phyloP scores from a whole-genome alignment of 1,140 invertebrate species.

The Hyles vespertilio region DNA sequence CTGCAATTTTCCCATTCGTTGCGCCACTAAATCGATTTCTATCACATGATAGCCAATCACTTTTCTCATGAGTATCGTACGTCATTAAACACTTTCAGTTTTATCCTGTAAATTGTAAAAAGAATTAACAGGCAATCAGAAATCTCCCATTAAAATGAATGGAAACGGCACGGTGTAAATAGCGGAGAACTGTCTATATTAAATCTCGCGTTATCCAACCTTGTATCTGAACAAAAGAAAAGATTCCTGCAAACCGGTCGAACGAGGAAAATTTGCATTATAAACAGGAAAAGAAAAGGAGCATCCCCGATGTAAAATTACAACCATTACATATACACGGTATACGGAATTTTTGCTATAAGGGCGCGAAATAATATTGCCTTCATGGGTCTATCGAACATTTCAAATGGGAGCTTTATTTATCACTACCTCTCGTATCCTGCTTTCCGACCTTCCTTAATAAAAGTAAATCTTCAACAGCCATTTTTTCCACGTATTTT shows the following conservation, averaged over 20 bases:
- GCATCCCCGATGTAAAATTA: conserved; percentile 53
- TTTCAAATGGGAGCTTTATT: conserved; percentile 31
- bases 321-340: background rate
- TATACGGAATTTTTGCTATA: conserved; percentile 30
- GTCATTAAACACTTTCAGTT: background rate
- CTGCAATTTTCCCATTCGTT: background rate
- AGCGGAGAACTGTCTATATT: conserved; percentile 44
- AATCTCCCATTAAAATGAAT: conserved; percentile 37
- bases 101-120: background rate
- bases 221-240: conserved; percentile 51
- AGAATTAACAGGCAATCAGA: conserved; percentile 24
- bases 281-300: conserved; percentile 54
- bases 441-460: conserved; percentile 25
- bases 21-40: conserved; percentile 1
- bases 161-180: conserved; percentile 35
- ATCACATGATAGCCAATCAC: background rate
- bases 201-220: conserved; percentile 57
- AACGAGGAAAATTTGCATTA: conserved; percentile 64
- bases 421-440: conserved; percentile 32
- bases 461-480: conserved; percentile 11
- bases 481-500: background rate
- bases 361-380: conserved; percentile 28
- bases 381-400: conserved; percentile 27
- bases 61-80: background rate
- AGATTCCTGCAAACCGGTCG: conserved; percentile 43